These are phyloP conservation scores for Calidris pygmaea DNA, from an alignment of 2,113 vertebrate genomes.

Conservation along the genomic window DNA sequence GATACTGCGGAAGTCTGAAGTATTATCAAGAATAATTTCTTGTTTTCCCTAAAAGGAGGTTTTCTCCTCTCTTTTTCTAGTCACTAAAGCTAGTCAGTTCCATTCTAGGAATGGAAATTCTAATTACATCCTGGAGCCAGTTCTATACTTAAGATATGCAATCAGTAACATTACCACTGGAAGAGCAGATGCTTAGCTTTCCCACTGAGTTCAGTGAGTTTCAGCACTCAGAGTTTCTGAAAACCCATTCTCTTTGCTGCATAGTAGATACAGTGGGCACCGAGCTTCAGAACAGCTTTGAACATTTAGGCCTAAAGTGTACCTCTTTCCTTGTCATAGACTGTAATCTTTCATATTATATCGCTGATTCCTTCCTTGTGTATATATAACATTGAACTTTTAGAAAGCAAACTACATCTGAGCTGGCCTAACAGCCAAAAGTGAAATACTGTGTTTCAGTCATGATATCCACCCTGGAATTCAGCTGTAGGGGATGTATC, in stretches of 20 bases:
- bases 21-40: neutral
- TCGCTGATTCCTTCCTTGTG: neutral
- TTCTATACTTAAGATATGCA: neutral
- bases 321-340: neutral
- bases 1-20: neutral
- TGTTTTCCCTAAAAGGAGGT: neutral
- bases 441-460: neutral
- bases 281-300: neutral
- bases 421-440: neutral
- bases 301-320: neutral
- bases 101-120: neutral
- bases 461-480: neutral
- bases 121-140: neutral
- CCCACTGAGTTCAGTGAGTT: neutral
- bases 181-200: neutral
- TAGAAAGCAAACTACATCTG: neutral
- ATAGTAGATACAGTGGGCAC: neutral
- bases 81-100: neutral
- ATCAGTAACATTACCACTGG: neutral
- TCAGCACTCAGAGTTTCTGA: neutral
- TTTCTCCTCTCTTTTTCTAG: neutral
- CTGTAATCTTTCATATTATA: neutral
- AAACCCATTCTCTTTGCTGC: neutral
- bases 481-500: neutral
- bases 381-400: neutral